A percentile compares a stretch with the other conserved stretches of the same genome.
These are phyloP conservation scores for Stegastes partitus DNA, from an alignment of 2,113 vertebrate species.

Conservation along the genomic window DNA sequence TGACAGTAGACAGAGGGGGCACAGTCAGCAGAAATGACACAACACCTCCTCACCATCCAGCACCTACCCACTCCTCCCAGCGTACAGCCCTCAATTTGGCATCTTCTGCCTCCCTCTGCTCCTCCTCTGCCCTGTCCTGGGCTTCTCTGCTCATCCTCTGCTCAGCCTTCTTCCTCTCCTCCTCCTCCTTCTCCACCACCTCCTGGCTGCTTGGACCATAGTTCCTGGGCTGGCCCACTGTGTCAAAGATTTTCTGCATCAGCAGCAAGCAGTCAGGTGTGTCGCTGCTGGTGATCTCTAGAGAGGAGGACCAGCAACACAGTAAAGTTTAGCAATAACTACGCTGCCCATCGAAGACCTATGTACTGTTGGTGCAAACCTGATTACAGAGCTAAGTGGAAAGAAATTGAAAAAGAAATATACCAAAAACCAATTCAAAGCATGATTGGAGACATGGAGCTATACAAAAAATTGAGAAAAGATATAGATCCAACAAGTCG, in stretches of 20 bases:
- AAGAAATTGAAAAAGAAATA: too few species aligned
- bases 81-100: conserved; percentile 78
- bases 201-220: conserved; percentile 81
- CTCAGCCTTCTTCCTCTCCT: conserved; percentile 81
- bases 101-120: conserved; percentile 84
- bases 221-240: conserved; percentile 88
- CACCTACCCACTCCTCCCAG: conserved; percentile 92
- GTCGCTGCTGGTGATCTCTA: conserved; percentile 87
- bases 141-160: conserved; percentile 80
- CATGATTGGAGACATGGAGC: too few species aligned
- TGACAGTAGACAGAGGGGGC: too few species aligned
- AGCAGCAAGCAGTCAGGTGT: conserved; percentile 83
- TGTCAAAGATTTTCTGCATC: conserved; percentile 84
- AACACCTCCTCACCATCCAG: background rate
- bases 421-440: too few species aligned
- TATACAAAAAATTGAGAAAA: too few species aligned
- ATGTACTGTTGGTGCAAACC: too few species aligned
- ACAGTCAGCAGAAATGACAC: too few species aligned
- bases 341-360: too few species aligned
- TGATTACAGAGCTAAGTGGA: too few species aligned
- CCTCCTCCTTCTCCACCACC: conserved; percentile 67
- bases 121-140: conserved; percentile 71
- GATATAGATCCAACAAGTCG: too few species aligned
- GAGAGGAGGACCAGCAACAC: background rate
- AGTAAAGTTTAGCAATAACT: background rate